phyloP scores from a whole-genome alignment of 2,797 vertebrate genomes.

The Gila robusta region DNA sequence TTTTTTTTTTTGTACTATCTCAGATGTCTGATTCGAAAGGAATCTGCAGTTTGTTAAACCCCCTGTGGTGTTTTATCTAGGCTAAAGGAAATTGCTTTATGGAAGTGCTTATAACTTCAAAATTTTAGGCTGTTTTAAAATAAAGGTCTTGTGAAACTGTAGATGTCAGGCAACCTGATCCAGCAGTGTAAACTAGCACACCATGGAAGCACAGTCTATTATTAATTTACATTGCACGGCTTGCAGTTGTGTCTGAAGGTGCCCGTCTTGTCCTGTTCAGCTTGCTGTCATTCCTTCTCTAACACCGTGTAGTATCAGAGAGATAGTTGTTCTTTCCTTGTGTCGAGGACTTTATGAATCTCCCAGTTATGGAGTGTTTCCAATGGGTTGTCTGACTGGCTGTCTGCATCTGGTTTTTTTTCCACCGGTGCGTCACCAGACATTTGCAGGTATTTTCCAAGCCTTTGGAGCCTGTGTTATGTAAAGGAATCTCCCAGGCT shows the following conservation, averaged over 20 bases:
- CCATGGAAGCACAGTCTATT: slow-evolving; percentile 73
- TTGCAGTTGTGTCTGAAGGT: slow-evolving; percentile 64
- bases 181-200: slow-evolving; percentile 62
- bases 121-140: slow-evolving; percentile 61
- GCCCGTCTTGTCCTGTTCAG: slow-evolving; percentile 52
- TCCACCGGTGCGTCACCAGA: slow-evolving; percentile 31
- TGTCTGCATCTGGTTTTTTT: slow-evolving; percentile 9
- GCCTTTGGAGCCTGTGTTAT: slow-evolving; percentile 36
- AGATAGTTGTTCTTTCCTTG: slow-evolving; percentile 25
- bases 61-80: slow-evolving; percentile 38
- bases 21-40: slow-evolving; percentile 56
- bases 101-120: slow-evolving; percentile 38
- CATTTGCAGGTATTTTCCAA: slow-evolving; percentile 43
- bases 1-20: slow-evolving; percentile 37
- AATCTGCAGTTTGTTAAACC: slow-evolving; percentile 38
- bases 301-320: neutral
- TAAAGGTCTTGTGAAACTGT: slow-evolving; percentile 74
- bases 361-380: slow-evolving; percentile 55
- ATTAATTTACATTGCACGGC: slow-evolving; percentile 80
- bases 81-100: slow-evolving; percentile 57
- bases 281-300: slow-evolving; percentile 20
- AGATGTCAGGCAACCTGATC: slow-evolving; percentile 83
- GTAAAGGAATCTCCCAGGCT: slow-evolving; percentile 39
- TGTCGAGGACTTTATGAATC: slow-evolving; percentile 46
- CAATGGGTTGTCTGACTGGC: slow-evolving; percentile 37